Evolutionary conservation across 2,888 invertebrate species (phyloP).

Genomic region (Heliconius aoede): DNA sequence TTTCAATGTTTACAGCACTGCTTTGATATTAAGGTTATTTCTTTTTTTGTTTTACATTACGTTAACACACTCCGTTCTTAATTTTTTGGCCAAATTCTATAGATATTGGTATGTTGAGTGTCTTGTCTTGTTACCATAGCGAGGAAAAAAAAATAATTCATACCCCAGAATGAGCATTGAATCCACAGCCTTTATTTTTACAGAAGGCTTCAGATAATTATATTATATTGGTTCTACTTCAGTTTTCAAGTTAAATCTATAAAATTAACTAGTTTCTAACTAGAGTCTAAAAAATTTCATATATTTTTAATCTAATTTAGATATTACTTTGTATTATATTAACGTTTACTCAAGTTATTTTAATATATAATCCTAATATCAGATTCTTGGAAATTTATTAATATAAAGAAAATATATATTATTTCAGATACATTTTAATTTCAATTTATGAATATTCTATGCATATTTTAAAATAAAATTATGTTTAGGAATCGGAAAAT

Average conservation of each 20-base stretch:
- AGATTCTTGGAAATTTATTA: not conserved
- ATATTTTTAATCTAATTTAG: not conserved
- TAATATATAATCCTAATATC: not conserved
- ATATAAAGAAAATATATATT: not conserved
- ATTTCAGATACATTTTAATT: not conserved
- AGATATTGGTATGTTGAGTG: not conserved
- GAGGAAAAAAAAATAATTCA: too few relatives aligned
- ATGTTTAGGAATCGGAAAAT: not conserved
- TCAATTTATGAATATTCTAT: constrained; percentile 5
- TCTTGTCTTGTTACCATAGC: not conserved
- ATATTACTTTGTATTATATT: not conserved
- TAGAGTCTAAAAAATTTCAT: not conserved
- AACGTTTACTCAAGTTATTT: not conserved
- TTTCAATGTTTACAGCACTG: constrained; percentile 1
- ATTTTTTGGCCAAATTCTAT: too few relatives aligned
- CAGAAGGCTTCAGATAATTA: not conserved
- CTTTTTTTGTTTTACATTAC: not conserved
- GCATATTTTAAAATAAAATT: constrained; percentile 5
- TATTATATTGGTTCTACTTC: not conserved
- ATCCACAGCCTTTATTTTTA: not conserved
- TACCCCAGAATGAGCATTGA: too few relatives aligned
- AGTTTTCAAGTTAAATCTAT: too few relatives aligned
- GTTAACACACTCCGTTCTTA: not conserved
- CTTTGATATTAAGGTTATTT: not conserved
- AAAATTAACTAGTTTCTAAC: too few relatives aligned